Percentiles rank a stretch among this genome's conserved stretches.
Evolutionary conservation across 2,797 vertebrate species (phyloP).

Genomic region (Antrozous pallidus): DNA sequence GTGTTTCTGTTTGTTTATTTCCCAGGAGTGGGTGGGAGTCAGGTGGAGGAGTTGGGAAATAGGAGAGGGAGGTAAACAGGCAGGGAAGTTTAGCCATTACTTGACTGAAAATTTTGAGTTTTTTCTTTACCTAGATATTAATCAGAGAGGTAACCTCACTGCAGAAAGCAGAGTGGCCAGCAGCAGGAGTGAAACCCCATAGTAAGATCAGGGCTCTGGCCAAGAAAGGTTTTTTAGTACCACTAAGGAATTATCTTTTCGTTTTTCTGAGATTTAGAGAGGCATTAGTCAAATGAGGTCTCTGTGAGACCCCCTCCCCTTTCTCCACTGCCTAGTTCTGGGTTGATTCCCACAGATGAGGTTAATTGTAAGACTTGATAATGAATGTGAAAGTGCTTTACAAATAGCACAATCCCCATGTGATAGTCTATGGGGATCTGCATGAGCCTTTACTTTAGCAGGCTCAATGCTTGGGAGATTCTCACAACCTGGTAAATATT

Average conservation of each 20-base stretch:
- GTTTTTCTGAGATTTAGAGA: conserved; percentile 1
- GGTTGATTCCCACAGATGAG: not conserved
- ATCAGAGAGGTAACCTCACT: not conserved
- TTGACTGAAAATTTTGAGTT: not conserved
- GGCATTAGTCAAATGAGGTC: not conserved
- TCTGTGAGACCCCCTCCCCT: not conserved
- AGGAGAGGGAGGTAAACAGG: not conserved
- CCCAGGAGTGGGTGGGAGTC: not conserved
- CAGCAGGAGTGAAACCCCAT: not conserved
- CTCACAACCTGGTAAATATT: not conserved
- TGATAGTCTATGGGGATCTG: not conserved
- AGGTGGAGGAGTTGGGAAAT: not conserved
- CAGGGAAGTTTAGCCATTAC: not conserved
- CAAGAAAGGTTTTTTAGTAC: not conserved
- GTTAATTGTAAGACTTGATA: conserved; percentile 1
- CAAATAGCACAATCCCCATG: not conserved
- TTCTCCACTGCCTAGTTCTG: not conserved
- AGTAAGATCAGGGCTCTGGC: not conserved
- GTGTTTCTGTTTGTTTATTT: not conserved
- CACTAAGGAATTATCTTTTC: not conserved
- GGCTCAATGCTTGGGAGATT: not conserved
- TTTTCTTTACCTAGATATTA: not conserved
- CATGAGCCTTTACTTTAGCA: not conserved
- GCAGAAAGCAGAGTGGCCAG: not conserved
- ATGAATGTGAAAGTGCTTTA: not conserved